Evolutionary conservation across 2,113 vertebrate genomes (phyloP).

Genomic region (Litocranius walleri): DNA sequence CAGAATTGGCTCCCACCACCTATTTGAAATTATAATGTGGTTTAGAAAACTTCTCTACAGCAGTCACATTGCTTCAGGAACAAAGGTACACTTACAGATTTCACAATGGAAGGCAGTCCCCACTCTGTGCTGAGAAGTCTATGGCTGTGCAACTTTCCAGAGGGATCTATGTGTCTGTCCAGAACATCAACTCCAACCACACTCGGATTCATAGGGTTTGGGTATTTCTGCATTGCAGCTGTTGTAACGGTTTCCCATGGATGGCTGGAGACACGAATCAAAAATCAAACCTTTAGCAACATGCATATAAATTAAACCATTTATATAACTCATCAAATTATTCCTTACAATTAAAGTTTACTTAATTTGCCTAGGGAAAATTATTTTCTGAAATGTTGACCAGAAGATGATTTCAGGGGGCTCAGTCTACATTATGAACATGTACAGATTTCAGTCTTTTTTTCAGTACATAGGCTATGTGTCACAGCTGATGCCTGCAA

Average conservation of each 20-base stretch:
- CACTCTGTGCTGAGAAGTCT: constrained; percentile 96
- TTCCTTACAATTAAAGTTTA: not conserved
- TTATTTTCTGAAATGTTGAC: not conserved
- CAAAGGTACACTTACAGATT: constrained; percentile 84
- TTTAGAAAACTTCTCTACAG: not conserved
- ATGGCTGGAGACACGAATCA: constrained; percentile 82
- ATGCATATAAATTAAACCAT: not conserved
- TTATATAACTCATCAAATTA: not conserved
- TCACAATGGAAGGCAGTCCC: constrained; percentile 97
- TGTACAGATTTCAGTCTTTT: not conserved
- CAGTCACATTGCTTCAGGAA: not conserved
- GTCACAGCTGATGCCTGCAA: not conserved
- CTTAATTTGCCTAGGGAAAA: not conserved
- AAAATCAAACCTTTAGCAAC: not conserved
- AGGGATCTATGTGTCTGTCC: constrained; percentile 86
- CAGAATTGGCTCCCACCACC: constrained; percentile 30
- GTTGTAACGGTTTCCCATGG: constrained; percentile 97
- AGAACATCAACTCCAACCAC: constrained; percentile 97
- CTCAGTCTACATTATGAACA: not conserved
- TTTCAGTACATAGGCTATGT: not conserved
- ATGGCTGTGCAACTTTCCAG: constrained; percentile 92
- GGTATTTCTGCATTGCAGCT: constrained; percentile 98
- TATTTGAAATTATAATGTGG: constrained; percentile 46
- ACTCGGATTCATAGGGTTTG: constrained; percentile 97
- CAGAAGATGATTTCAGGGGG: not conserved